A percentile compares a stretch with the other conserved stretches of the same genome.
These are phyloP conservation scores for Thera britannica DNA, from an alignment of 2,888 invertebrate species.

Conservation along the genomic window DNA sequence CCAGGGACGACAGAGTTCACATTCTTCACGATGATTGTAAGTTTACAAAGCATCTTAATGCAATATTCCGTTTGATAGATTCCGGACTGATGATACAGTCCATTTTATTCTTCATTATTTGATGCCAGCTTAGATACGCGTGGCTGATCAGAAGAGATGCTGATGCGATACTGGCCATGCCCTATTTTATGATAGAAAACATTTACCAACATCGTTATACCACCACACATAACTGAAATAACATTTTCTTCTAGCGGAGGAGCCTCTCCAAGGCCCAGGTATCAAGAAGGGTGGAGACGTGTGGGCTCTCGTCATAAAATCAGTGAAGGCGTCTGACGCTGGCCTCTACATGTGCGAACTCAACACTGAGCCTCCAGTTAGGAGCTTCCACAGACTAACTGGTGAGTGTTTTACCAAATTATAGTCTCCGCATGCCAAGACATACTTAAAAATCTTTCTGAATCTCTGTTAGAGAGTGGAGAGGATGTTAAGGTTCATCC, in stretches of 20 bases:
- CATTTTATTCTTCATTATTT: background rate
- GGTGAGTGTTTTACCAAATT: constrained; percentile 76
- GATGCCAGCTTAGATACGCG: no score
- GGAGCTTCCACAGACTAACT: constrained; percentile 91
- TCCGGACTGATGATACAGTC: no score
- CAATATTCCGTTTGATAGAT: no score
- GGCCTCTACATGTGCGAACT: constrained; percentile 93
- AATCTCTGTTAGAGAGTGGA: no score
- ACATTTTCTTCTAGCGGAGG: constrained; percentile 60
- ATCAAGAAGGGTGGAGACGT: constrained; percentile 89
- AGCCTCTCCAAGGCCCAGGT: constrained; percentile 74
- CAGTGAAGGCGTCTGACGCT: constrained; percentile 88
- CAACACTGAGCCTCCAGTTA: constrained; percentile 91
- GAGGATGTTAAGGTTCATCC: no score
- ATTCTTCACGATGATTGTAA: constrained; percentile 92
- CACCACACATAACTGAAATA: background rate
- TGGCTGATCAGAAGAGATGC: no score
- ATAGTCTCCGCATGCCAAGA: background rate
- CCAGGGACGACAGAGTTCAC: constrained; percentile 89
- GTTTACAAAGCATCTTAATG: constrained; percentile 36
- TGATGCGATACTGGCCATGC: no score
- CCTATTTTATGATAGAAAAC: no score
- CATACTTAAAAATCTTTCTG: no score
- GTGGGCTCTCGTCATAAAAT: constrained; percentile 92
- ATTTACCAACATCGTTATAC: no score